Evolutionary conservation across 2,888 invertebrate species (phyloP).

Genomic region (Eupithecia tripunctaria): DNA sequence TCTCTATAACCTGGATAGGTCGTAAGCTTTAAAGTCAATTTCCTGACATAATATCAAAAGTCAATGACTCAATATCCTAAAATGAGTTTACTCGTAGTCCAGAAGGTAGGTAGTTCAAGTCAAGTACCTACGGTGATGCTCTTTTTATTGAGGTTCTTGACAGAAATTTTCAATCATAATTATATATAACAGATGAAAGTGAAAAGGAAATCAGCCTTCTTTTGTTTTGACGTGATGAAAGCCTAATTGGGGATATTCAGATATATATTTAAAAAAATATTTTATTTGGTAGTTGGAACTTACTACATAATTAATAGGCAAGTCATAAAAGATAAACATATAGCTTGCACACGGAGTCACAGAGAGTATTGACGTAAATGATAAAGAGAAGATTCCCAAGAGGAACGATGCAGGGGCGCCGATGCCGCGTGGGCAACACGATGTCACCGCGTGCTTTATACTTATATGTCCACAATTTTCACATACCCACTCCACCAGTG

Average conservation of each 20-base stretch:
- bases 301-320: not conserved
- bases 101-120: not conserved
- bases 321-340: not conserved
- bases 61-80: not conserved
- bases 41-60: not conserved
- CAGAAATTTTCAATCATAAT: not conserved
- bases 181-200: too few species aligned
- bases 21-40: not conserved
- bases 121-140: too few species aligned
- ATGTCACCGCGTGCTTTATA: conserved; percentile 56
- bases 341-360: not conserved
- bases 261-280: too few species aligned
- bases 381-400: conserved; percentile 53
- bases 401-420: conserved; percentile 55
- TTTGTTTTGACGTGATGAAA: not conserved
- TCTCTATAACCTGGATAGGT: not conserved
- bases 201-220: not conserved
- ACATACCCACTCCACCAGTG: conserved; percentile 24
- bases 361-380: conserved; percentile 43
- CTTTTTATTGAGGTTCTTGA: not conserved
- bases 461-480: too few species aligned
- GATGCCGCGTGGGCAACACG: conserved; percentile 55
- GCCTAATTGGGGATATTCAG: not conserved
- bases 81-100: not conserved
- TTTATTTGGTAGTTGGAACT: not conserved